Evolutionary conservation across 64 coral and sea anemone genomes (phyloP), one percentile per base, ranked within the genome.

Genomic region (Stichodactyla helianthus): DNA sequence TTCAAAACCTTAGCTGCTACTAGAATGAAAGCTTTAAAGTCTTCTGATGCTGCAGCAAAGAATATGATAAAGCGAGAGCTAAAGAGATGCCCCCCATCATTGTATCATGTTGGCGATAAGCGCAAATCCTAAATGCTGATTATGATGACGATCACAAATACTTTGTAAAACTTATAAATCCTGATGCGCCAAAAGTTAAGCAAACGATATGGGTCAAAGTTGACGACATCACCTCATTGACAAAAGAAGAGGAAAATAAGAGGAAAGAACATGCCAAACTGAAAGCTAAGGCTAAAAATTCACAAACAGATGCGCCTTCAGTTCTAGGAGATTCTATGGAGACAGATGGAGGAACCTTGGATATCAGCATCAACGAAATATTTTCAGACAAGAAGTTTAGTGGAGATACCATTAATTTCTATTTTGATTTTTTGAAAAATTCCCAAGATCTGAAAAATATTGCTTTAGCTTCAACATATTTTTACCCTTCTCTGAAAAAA

Each of bases 161-260:
- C 60, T 19, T 63, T 63, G 60, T 63, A 18, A 63, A 63, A n/a
- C n/a, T n/a, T n/a, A n/a, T n/a, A n/a, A n/a, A n/a, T n/a, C n/a
- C n/a, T n/a, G n/a, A n/a, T n/a, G 4, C 8, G 44, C 27, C 5
- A 77, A 31, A 77, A 27, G 6, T 77, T 7, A 83, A 18, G 19
- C 55, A 26, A 23, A 83, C 83, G 77, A 67, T 57, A 71, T 92
- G 77, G 59, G 6, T 82, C 51, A 86, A 76, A 65, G 89, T 85
- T 14, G 89, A 90, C 25, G 67, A 90, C 71, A 84, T 90, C 2
- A 28, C 82, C 20, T 85, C 59, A 16, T 25, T 90, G 35, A 55
- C 53, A 52, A 58, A 70, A 53, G 81, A 83, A 67, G 81, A 83
- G 18, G 81, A 83, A 53, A 59, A 53, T 11, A 59, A 53, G n/a